Evolutionary conservation across 2,888 invertebrate species (phyloP), one percentile per base, ranked within the genome.

Genomic region (Trachelus tabidus): DNA sequence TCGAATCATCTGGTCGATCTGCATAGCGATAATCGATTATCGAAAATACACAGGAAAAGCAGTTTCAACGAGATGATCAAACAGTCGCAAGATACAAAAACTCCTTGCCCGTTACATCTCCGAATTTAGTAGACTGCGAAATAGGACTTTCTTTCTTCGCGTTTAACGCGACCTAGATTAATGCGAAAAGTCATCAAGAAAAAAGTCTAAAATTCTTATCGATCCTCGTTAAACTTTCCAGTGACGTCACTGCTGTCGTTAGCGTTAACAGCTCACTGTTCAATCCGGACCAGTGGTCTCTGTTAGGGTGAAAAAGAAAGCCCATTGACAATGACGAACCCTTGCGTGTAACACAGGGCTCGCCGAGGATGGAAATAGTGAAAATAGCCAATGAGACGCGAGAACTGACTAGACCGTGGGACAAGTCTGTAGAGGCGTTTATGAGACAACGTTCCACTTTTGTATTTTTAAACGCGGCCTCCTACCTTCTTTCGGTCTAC

Each of bases 381-480:
- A 56, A 56, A 56, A 56, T 56, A 23, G 23, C 56, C 56, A 56
- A 56, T 30, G 6, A 30, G 71, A 30, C 4, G 12, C 34, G 9
- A 23, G 9, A 56, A 56, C 23, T 0, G 56, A 56, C 56, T 23
- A 56, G 56, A 56, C 56, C 68, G 71, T 6, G 77, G 76, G 71
- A 73, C 74, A 75, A 76, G 73, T 12, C 30, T 40, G 31, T 30
- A 69, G 71, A 78, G 78, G 68, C 73, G 37, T 73, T 76, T 85
- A 56, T 9, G 56, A 56, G 71, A 34, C 34, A 34, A 34, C 71
- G 89, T 87, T 88, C 89, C 83, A 89, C 89, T 89, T 89, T 80
- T 84, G 81, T 89, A 88, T 89, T 89, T 89, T 88, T 87, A 89
- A 56, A 89, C 81, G 80, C 78, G 75, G 75, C 77, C 78, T 75